Evolutionary conservation across 1,140 invertebrate species (phyloP), one percentile per base, ranked within the genome.

Genomic region (Drosophila baimaii): DNA sequence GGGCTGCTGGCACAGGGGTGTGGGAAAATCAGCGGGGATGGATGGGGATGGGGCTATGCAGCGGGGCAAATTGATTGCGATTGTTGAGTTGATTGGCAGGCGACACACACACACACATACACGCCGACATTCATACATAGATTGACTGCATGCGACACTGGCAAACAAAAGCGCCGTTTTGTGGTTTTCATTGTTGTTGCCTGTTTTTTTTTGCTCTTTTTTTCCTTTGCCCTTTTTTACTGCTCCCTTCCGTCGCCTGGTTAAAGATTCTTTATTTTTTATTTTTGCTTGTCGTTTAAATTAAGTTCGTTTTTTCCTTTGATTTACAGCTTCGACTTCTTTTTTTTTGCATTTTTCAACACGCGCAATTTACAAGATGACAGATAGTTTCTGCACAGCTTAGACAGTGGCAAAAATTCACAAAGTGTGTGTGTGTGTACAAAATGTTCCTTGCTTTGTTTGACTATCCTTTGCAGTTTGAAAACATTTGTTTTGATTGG

Each of bases 31-130:
- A 17, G 33, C 8, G 21, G 35, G 54, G 12, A 27, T 25, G 13
- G 23, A 23, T 25, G 13, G 31, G 43, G 39, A 33, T 21, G 13
- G 52, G 15, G 57, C 59, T 66, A 65, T 77, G 70, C 74, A 75
- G 73, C 66, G 77, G 66, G 58, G 77, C 61, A 89, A 89, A 89
- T 89, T 89, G 84, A 89, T 89, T 89, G 84, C 84, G 85, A 89
- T 89, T 89, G 84, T 89, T 89, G 84, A 89, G 84, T 89, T 89
- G 84, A 89, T 89, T 89, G 84, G 84, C 84, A 90, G 80, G 77
- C 81, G 81, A 81, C 88, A 74, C 86, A 71, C 47, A 68, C 63
- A 77, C 17, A 61, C 43, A 46, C 35, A 46, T 19, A 62, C 10
- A 63, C 29, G 15, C 44, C 9, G 13, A 64, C 59, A 68, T 41